Conservation (phyloP, 1,140 invertebrate species). For the Musca vetustissima region DNA sequence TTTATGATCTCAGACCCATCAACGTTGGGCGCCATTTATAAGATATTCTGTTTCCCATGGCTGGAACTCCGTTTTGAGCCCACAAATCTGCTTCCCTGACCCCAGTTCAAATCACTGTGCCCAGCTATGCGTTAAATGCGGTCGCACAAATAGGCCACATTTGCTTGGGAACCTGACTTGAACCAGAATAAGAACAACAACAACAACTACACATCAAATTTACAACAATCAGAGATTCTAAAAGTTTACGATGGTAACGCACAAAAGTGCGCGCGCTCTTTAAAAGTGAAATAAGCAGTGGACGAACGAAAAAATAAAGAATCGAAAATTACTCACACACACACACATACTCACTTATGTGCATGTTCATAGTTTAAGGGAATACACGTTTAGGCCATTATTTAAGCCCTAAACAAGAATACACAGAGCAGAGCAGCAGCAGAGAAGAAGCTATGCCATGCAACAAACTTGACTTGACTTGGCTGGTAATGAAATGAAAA, state of each 20-base stretch:
- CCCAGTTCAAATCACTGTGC: too few species aligned
- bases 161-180: background rate
- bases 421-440: background rate
- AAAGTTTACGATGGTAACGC: constrained; percentile 17
- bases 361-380: background rate
- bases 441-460: background rate
- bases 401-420: constrained; percentile 14
- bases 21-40: too few species aligned
- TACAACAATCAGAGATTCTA: constrained; percentile 1
- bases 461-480: background rate
- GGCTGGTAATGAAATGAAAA: constrained; percentile 3
- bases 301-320: background rate
- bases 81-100: too few species aligned
- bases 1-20: too few species aligned
- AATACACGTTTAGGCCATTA: background rate
- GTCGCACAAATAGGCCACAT: too few species aligned
- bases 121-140: too few species aligned
- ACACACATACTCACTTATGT: background rate
- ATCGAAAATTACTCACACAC: background rate
- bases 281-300: constrained; percentile 19
- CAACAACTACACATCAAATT: background rate
- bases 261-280: constrained; percentile 7
- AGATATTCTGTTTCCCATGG: too few species aligned
- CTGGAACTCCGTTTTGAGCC: too few species aligned
- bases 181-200: background rate